Percentiles rank a stretch among this genome's conserved stretches.
phyloP scores from a whole-genome alignment of 2,797 vertebrate species.

The Cyclura pinguis region DNA sequence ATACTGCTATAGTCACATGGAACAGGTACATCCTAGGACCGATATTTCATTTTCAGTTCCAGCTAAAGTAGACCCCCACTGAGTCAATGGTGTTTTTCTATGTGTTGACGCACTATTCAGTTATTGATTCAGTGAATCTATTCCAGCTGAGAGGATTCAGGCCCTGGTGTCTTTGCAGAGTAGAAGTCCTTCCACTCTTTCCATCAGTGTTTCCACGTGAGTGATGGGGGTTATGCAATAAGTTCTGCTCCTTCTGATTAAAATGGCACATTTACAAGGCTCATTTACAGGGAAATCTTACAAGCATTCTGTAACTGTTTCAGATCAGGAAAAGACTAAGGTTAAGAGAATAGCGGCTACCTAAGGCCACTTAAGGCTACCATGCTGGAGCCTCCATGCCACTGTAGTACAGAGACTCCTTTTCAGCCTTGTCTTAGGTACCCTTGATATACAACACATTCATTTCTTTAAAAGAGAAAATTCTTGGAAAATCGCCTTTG shows the following conservation, averaged over 20 bases:
- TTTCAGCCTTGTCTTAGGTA: background rate
- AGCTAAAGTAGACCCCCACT: no score
- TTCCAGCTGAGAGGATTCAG: background rate
- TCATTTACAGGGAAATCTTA: background rate
- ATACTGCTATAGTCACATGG: no score
- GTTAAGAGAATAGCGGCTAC: background rate
- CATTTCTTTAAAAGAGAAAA: slow-evolving; percentile 67
- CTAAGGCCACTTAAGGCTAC: no score
- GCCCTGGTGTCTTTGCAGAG: background rate
- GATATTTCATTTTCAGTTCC: background rate
- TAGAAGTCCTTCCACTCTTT: background rate
- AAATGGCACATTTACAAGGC: background rate
- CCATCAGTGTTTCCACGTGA: no score
- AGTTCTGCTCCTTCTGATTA: background rate
- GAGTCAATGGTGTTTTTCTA: no score
- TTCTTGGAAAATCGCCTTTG: slow-evolving; percentile 74
- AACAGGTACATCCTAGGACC: no score
- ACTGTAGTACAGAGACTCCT: background rate
- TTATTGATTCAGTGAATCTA: background rate
- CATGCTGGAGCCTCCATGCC: background rate
- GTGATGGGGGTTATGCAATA: background rate
- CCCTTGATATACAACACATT: slow-evolving; percentile 53
- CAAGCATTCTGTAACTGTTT: background rate
- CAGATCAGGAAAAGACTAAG: no score
- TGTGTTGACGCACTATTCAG: no score